Base-by-base conservation (phyloP, 2,113 vertebrate genomes). In the Perca flavescens region DNA sequence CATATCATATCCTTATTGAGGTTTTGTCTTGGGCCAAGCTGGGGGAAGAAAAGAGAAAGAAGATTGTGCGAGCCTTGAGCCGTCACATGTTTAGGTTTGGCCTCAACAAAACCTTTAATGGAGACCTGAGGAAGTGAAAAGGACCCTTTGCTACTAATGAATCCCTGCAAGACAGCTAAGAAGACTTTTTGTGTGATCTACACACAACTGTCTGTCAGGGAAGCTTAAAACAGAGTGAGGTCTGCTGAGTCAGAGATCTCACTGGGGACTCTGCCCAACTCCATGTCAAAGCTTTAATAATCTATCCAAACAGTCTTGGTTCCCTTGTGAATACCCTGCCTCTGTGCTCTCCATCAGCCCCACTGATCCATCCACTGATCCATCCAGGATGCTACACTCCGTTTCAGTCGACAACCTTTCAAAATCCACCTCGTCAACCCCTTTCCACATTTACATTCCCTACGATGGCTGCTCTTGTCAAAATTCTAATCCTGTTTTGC, bases 61-160 rank as follows among this genome's bases (percentile, higher is more conserved):
- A 21, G n/a, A 56, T 22, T 19, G 4, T 22, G 8, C 6, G 22
- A 13, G 40, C 77, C 25, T 1, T 9, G 13, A 77, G 21, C 36
- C 0, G 58, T 63, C 68, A 69, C 49, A 68, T 54, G 77, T 50
- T 79, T 43, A 5, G 46, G 12, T 66, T 68, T 46, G 47, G 15
- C 21, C 25, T 77, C 54, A 63, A 25, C 28, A 64, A 46, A 63
- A 73, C 10, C 11, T 46, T 47, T 36, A 19, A 66, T 47, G 50
- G 17, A 64, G 46, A 80, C 17, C 64, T 47, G 66, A 54, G 84
- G 77, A 83, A 86, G 82, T 80, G 75, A 78, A 78, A 79, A 80
- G 40, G 77, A 72, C 53, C 53, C 40, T 71, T 31, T 62, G 66
- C 71, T 50, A 34, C 52, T 68, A 47, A 71, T 72, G 46, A 69